A percentile compares a stretch with the other conserved stretches of the same genome.
Evolutionary conservation across 37 sponge, comb jelly and placozoan species (phyloP).

Genomic region (Mnemiopsis leidyi): DNA sequence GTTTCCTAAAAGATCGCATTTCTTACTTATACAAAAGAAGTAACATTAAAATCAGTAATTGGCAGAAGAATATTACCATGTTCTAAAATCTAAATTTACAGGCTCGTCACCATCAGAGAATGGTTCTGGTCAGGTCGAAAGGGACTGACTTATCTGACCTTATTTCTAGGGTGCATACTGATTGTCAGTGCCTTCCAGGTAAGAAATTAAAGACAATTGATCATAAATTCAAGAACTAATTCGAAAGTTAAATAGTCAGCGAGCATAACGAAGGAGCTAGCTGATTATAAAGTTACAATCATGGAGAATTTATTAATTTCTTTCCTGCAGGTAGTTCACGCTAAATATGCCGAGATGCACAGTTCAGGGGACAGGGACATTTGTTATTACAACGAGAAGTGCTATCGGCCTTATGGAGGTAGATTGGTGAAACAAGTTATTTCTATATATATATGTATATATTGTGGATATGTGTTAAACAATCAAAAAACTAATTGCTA

Average conservation of each 20-base stretch:
- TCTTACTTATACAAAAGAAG: no score
- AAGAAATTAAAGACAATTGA: no score
- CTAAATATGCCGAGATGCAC: background rate
- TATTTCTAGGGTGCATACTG: background rate
- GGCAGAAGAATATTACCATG: background rate
- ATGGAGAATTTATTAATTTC: no score
- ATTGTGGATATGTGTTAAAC: no score
- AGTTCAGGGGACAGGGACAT: background rate
- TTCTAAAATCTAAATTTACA: background rate
- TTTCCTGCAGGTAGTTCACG: conserved; percentile 1
- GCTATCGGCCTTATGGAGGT: conserved; percentile 21
- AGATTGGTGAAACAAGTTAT: no score
- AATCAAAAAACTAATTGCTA: no score
- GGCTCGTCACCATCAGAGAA: background rate
- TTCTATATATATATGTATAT: no score
- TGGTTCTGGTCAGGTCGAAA: conserved; percentile 55
- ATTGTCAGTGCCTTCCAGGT: conserved; percentile 52
- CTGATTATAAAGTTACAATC: no score
- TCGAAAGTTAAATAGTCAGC: no score
- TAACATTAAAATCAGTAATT: background rate
- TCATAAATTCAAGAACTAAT: no score
- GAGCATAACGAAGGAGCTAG: no score
- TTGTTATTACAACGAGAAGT: conserved; percentile 27
- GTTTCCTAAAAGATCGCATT: no score
- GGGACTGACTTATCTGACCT: conserved; percentile 26